Base-by-base conservation (phyloP, 2,113 vertebrate species). In the Misgurnus mizolepis region DNA sequence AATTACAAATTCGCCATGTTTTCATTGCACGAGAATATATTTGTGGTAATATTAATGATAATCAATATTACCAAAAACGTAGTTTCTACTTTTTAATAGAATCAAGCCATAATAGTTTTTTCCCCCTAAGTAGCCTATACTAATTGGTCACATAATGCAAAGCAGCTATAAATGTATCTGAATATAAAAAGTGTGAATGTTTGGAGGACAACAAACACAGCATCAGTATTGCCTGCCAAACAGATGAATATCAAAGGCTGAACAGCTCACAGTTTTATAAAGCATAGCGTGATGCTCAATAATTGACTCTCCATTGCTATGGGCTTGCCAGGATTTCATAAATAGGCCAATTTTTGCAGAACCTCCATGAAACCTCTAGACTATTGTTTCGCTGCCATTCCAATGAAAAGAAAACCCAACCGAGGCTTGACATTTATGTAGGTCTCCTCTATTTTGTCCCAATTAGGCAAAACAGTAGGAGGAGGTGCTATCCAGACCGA, bases 391-490 rank as follows among this genome's bases (percentile, higher is more conserved):
- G 18, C 6, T 22, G 56, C 71, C 45, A 39, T n/a, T 22, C 53
- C 55, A 41, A 11, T 7, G 62, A 77, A 55, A 66, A 12, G 27
- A 76, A 62, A 41, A 18, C 40, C 47, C 62, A 74, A 41, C 53
- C 22, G 27, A 50, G 50, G 17, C 71, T 67, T 81, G 40, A 55
- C 55, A 68, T 50, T 61, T 56, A 75, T 68, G 40, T 76, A 74
- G 71, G 70, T 61, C 41, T 55, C 18, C 67, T 81, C 53, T 81
- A 47, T 76, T 69, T 81, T 81, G 53, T 81, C 69, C 65, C 72
- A 76, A 69, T 81, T 81, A 81, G 79, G 58, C 70, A 50, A 56
- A 45, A n/a, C 70, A 81, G 64, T 75, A 41, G 64, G 72, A 76
- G 80, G 72, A 76, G 56, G 65, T 81, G 66, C 40, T 58, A 81